These are phyloP conservation scores for Camponotus vicinus DNA, from an alignment of 1,140 invertebrate species.

Conservation along the genomic window DNA sequence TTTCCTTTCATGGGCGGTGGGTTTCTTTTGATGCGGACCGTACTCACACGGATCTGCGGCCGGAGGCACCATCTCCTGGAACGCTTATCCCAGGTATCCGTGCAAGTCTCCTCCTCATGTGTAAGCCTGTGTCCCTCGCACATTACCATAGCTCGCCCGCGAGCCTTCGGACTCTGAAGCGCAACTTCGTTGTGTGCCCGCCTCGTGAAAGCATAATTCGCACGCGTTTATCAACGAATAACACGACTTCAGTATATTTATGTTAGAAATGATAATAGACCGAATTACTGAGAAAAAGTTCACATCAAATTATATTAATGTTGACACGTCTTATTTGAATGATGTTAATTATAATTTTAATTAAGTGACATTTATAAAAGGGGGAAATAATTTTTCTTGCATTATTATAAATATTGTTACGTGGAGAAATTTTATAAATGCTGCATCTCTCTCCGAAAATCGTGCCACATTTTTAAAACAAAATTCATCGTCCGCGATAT, in stretches of 20 bases:
- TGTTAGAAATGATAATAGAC: conserved; percentile 21
- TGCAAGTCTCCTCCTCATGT: conserved; percentile 69
- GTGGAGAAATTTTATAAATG: background rate
- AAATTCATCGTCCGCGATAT: background rate
- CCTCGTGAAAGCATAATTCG: conserved; percentile 47
- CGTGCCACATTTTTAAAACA: background rate
- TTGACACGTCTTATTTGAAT: background rate
- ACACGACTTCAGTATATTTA: conserved; percentile 17
- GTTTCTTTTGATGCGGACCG: conserved; percentile 76
- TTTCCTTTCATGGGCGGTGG: conserved; percentile 19
- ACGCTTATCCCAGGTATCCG: conserved; percentile 79
- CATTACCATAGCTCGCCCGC: conserved; percentile 81
- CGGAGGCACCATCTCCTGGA: conserved; percentile 83
- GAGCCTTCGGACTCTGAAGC: conserved; percentile 54
- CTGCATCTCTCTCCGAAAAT: too few species aligned
- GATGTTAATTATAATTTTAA: background rate
- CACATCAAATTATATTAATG: background rate
- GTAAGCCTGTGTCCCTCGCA: conserved; percentile 79
- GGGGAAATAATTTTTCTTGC: too few species aligned
- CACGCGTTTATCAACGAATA: conserved; percentile 46
- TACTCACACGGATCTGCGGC: conserved; percentile 75
- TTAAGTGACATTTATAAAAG: too few species aligned
- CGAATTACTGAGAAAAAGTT: background rate
- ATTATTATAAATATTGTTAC: background rate
- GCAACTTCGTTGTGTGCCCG: conserved; percentile 33